phyloP scores from a whole-genome alignment of 1,140 invertebrate genomes.

The Sycobia sp. region DNA sequence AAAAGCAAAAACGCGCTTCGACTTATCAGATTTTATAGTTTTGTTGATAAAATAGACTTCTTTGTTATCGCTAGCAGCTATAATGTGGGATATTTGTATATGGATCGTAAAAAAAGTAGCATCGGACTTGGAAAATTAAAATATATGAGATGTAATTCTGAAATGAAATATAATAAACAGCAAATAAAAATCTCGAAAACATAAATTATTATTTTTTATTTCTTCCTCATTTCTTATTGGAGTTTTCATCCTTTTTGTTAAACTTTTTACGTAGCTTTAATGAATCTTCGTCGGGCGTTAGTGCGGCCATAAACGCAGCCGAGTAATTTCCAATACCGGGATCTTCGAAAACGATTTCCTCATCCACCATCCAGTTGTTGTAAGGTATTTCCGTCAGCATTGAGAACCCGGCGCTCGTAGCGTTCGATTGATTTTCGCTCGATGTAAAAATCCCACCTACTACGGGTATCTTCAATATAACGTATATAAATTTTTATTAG shows the following conservation, averaged over 20 bases:
- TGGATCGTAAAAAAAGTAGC: too few species aligned
- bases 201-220: too few species aligned
- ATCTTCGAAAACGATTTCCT: constrained; percentile 63
- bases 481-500: not conserved
- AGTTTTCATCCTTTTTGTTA: too few species aligned
- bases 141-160: too few species aligned
- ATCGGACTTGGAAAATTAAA: too few species aligned
- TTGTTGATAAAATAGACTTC: too few species aligned
- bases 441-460: constrained; percentile 65
- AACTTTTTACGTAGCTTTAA: constrained; percentile 1
- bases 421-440: constrained; percentile 57
- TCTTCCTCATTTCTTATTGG: not conserved
- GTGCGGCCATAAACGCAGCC: constrained; percentile 64
- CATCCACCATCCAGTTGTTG: constrained; percentile 62
- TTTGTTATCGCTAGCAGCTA: too few species aligned
- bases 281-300: not conserved
- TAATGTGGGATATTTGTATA: too few species aligned
- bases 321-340: constrained; percentile 67
- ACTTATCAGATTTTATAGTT: too few species aligned
- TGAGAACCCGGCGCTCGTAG: constrained; percentile 59
- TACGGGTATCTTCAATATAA: constrained; percentile 52
- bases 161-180: too few species aligned
- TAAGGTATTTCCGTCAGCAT: constrained; percentile 64
- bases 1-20: too few species aligned
- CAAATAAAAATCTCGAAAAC: too few species aligned